phyloP scores from a whole-genome alignment of 2,113 vertebrate species.

The Proterorhinus semilunaris region DNA sequence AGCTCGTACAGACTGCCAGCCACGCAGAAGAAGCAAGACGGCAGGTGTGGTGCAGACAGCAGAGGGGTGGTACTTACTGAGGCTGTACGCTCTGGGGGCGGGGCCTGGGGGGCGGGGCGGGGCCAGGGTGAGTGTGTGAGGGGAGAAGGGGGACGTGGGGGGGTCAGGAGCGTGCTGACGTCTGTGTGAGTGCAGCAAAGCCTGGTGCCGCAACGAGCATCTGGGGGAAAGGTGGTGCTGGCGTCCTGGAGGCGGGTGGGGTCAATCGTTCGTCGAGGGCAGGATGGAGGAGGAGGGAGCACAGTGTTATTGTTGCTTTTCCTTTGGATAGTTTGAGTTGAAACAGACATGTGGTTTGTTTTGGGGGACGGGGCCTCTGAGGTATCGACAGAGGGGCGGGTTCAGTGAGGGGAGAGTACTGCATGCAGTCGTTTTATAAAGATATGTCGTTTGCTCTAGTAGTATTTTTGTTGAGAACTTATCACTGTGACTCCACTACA shows the following conservation, averaged over 20 bases:
- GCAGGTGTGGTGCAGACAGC: slow-evolving; percentile 71
- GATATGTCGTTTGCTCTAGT: no score
- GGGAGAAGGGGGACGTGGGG: slow-evolving; percentile 50
- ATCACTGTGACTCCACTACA: no score
- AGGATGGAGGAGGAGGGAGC: slow-evolving; percentile 59
- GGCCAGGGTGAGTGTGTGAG: slow-evolving; percentile 73
- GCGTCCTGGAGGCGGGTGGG: slow-evolving; percentile 68
- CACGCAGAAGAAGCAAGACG: slow-evolving; percentile 44
- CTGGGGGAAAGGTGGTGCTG: slow-evolving; percentile 78
- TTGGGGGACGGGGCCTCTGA: slow-evolving; percentile 29
- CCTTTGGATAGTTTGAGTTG: slow-evolving; percentile 39
- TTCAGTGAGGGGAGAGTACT: slow-evolving; percentile 40
- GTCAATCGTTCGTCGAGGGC: slow-evolving; percentile 54
- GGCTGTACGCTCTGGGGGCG: slow-evolving; percentile 73
- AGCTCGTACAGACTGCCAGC: background rate
- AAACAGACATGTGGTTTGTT: slow-evolving; percentile 63
- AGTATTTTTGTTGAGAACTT: no score
- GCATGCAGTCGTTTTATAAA: no score
- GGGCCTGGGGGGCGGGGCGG: slow-evolving; percentile 70
- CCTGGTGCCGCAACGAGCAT: slow-evolving; percentile 81
- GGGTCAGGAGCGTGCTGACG: slow-evolving; percentile 66
- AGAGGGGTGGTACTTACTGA: slow-evolving; percentile 77
- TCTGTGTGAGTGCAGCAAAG: slow-evolving; percentile 80
- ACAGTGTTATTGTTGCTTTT: slow-evolving; percentile 67
- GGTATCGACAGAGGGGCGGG: slow-evolving; percentile 30